Conservation (phyloP, 2,888 invertebrate genomes). For the Eupithecia vulgata region DNA sequence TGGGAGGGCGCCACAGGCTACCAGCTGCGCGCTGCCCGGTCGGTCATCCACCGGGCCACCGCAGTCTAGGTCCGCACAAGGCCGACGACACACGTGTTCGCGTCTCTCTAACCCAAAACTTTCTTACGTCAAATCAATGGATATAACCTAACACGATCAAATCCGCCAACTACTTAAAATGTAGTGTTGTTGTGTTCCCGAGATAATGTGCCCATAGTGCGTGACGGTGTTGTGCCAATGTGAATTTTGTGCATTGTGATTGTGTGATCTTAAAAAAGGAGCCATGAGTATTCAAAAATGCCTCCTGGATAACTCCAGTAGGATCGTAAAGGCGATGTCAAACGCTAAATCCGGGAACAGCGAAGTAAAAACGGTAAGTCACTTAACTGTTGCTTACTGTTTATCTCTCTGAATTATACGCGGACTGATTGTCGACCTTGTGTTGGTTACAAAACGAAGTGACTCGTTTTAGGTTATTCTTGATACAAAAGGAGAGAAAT, state of each 20-base stretch:
- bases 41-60: conserved; percentile 46
- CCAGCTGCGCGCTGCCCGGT: conserved; percentile 46
- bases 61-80: conserved; percentile 64
- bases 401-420: conserved; percentile 30
- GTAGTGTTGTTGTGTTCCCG: conserved; percentile 64
- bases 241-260: conserved; percentile 67
- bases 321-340: conserved; percentile 82
- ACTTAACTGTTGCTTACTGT: conserved; percentile 17
- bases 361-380: conserved; percentile 78
- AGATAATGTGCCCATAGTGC: conserved; percentile 51
- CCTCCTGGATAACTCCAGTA: conserved; percentile 80
- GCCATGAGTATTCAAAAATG: conserved; percentile 82
- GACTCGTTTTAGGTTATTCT: conserved; percentile 41
- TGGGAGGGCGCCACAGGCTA: conserved; percentile 64
- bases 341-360: conserved; percentile 72
- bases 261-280: conserved; percentile 54
- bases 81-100: conserved; percentile 53
- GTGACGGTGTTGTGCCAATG: conserved; percentile 72
- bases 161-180: conserved; percentile 60
- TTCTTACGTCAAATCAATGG: conserved; percentile 84
- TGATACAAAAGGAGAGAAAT: conserved; percentile 17
- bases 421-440: conserved; percentile 49
- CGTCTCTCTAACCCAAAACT: conserved; percentile 65
- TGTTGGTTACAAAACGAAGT: conserved; percentile 32
- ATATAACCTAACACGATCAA: conserved; percentile 80